Percentiles rank a stretch among this genome's conserved stretches.
phyloP scores from a whole-genome alignment of 2,888 invertebrate genomes.

The Charanyca ferruginea region DNA sequence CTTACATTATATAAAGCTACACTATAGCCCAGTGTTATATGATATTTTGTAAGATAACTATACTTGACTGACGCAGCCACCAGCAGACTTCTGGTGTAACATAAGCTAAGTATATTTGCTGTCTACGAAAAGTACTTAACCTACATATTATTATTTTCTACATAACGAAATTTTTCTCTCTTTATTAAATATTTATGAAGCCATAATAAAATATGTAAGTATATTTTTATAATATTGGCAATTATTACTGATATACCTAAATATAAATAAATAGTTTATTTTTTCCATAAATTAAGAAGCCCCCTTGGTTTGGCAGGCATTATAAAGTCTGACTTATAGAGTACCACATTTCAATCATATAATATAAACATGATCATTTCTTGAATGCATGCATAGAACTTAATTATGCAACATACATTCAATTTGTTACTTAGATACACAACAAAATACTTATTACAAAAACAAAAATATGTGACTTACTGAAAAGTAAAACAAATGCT shows the following conservation, averaged over 20 bases:
- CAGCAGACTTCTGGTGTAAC: not conserved
- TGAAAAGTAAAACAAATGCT: slow-evolving; percentile 26
- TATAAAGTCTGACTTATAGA: slow-evolving; percentile 13
- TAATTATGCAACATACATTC: slow-evolving; percentile 4
- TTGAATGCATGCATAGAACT: slow-evolving; percentile 20
- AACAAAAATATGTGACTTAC: not conserved
- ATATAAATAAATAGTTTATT: slow-evolving; percentile 11
- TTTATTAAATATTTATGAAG: not conserved
- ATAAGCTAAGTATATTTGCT: slow-evolving; percentile 10
- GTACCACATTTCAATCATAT: slow-evolving; percentile 21
- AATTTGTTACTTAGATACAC: no score
- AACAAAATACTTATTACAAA: not conserved
- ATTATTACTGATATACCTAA: slow-evolving; percentile 4
- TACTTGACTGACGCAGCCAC: no score
- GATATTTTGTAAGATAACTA: no score
- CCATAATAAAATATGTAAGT: slow-evolving; percentile 9
- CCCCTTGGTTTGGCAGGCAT: not conserved
- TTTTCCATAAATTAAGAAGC: not conserved
- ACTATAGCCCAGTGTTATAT: no score
- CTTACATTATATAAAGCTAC: no score
- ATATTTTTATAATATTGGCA: slow-evolving; percentile 2
- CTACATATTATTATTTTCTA: not conserved
- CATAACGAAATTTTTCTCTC: not conserved
- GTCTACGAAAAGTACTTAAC: not conserved
- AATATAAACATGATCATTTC: not conserved